Conservation (phyloP, 2,888 invertebrate genomes). For the Stictocephala bisonia region DNA sequence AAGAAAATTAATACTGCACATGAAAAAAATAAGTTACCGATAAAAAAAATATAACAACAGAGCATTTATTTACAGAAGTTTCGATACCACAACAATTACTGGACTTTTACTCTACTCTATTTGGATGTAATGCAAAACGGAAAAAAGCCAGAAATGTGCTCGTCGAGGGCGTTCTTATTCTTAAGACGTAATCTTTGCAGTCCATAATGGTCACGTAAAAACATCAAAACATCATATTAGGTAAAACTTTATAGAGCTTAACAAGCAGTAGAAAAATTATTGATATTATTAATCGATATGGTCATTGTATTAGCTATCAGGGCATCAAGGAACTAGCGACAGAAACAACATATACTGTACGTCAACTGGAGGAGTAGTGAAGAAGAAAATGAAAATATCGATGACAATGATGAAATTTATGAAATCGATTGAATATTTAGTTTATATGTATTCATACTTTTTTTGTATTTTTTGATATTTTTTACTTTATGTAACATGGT, state of each 20-base stretch:
- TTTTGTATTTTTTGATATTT: no score
- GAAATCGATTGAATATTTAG: no score
- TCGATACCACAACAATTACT: neutral
- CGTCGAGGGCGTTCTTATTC: neutral
- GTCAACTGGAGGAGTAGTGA: no score
- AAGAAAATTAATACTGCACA: neutral
- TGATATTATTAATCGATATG: conserved; percentile 60
- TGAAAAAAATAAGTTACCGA: neutral
- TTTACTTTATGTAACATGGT: no score
- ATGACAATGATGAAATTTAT: no score
- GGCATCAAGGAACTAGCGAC: conserved; percentile 62
- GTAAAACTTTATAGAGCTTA: no score
- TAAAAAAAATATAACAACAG: neutral
- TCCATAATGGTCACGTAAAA: conserved; percentile 57
- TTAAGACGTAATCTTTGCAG: neutral
- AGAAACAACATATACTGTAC: conserved; percentile 59
- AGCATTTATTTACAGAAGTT: neutral
- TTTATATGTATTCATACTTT: no score
- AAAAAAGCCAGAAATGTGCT: neutral
- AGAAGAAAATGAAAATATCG: no score
- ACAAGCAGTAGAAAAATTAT: conserved; percentile 58
- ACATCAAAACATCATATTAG: conserved; percentile 59
- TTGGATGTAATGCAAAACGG: neutral
- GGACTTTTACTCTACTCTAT: neutral
- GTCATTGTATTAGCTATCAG: conserved; percentile 60